Base-by-base conservation (phyloP, 2,888 invertebrate species). In the Diadegma fenestrale region DNA sequence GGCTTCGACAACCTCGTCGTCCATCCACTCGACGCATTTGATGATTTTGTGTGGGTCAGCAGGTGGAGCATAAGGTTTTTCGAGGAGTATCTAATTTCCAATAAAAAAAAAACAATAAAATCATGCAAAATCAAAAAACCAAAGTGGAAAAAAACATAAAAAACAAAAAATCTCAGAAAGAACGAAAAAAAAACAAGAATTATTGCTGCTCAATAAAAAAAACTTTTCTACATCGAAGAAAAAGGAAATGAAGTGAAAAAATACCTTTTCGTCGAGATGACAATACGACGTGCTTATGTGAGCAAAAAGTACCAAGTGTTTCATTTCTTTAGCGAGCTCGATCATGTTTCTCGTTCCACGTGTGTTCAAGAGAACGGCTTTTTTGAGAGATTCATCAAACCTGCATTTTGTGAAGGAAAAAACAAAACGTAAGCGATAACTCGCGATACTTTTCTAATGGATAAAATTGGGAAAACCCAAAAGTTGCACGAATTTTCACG, bases 261-360 rank as follows among this genome's bases (percentile, higher is more conserved):
- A 77, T 89, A 93, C 94, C 88, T 94, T 93, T 88, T 94, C 92
- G 75, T 93, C 91, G 14, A 99, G 96, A 92, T 99, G 99, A 90
- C 98, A 98, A 94, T 98, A 99, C 0, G 98, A 96, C 0, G 99
- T 98, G 1, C 98, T 98, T 7, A 98, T 96, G 93, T 99, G 97
- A 69, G 96, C 95, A 92, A 97, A 96, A 4, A 97, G 94, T 75
- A 89, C 94, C 66, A 99, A 94, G 8, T 97, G 95, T 91, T 97
- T 97, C 92, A 96, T 96, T 87, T 96, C 95, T 91, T 96, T 97
- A 71, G 97, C 98, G 79, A 99, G 93, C 12, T 97, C 96, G 82
- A 99, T 93, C 95, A 99, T 96, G 86, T 97, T 95, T 92, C 98
- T 97, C 0, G 99, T 99, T 51, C 98, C 99, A 80, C 98, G 95